phyloP scores from a whole-genome alignment of 2,797 vertebrate species.

The Myotis myotis region DNA sequence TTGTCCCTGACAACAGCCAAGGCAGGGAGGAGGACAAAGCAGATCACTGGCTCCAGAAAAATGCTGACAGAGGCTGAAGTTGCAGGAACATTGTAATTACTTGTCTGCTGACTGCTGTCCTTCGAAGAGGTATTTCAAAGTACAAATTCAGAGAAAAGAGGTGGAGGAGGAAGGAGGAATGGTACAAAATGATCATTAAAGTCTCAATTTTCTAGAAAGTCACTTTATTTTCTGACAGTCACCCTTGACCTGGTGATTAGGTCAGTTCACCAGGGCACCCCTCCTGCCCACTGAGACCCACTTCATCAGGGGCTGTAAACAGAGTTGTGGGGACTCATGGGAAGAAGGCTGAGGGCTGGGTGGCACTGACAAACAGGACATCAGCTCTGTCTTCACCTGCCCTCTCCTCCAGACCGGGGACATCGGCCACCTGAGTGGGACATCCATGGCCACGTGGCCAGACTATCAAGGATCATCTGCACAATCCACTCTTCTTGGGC shows the following conservation, averaged over 20 bases:
- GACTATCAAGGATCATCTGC: neutral
- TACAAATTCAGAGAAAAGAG: neutral
- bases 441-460: neutral
- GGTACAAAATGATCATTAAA: neutral
- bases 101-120: neutral
- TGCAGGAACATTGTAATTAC: neutral
- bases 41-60: neutral
- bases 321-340: neutral
- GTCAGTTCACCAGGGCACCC: neutral
- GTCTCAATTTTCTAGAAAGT: neutral
- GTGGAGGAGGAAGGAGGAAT: neutral
- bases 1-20: neutral
- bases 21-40: neutral
- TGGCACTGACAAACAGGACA: neutral
- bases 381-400: neutral
- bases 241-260: neutral
- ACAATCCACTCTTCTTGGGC: neutral
- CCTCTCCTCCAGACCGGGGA: neutral
- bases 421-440: neutral
- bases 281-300: neutral
- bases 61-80: neutral
- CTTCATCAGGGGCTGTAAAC: neutral
- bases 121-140: neutral
- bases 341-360: neutral
- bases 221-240: neutral